These are phyloP conservation scores for Nineta flava DNA, from an alignment of 2,888 invertebrate genomes.

Conservation along the genomic window DNA sequence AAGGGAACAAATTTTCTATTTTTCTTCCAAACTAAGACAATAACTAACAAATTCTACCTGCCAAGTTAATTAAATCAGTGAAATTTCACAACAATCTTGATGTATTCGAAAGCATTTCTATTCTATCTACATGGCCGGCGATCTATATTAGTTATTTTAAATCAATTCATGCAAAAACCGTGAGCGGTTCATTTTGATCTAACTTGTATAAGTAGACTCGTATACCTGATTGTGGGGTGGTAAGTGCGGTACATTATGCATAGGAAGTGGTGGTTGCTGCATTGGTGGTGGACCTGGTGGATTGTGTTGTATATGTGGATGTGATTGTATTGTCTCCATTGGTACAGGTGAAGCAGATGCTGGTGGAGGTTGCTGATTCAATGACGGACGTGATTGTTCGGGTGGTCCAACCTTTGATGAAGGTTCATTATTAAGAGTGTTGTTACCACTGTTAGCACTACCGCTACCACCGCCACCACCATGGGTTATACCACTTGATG, in stretches of 20 bases:
- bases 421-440: slow-evolving; percentile 5
- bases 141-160: too few relatives aligned
- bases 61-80: too few relatives aligned
- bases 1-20: too few relatives aligned
- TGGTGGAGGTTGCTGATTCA: slow-evolving; percentile 8
- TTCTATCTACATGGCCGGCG: too few relatives aligned
- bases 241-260: neutral
- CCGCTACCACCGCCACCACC: slow-evolving; percentile 5
- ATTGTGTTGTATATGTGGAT: slow-evolving; percentile 13
- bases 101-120: too few relatives aligned
- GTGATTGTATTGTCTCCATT: slow-evolving; percentile 11
- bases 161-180: too few relatives aligned
- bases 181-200: too few relatives aligned
- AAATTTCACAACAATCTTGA: too few relatives aligned
- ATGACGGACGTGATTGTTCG: slow-evolving; percentile 10
- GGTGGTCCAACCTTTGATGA: slow-evolving; percentile 10
- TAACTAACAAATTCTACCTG: too few relatives aligned
- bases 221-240: slow-evolving; percentile 2
- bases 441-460: slow-evolving; percentile 10
- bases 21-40: too few relatives aligned
- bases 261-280: slow-evolving; percentile 15
- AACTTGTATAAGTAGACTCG: too few relatives aligned
- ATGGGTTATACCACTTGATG: neutral
- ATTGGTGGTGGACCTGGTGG: slow-evolving; percentile 12
- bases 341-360: slow-evolving; percentile 10